Percentiles rank a stretch among this genome's conserved stretches.
Conservation (phyloP, 2,113 vertebrate species). For the Ardeotis arabs region DNA sequence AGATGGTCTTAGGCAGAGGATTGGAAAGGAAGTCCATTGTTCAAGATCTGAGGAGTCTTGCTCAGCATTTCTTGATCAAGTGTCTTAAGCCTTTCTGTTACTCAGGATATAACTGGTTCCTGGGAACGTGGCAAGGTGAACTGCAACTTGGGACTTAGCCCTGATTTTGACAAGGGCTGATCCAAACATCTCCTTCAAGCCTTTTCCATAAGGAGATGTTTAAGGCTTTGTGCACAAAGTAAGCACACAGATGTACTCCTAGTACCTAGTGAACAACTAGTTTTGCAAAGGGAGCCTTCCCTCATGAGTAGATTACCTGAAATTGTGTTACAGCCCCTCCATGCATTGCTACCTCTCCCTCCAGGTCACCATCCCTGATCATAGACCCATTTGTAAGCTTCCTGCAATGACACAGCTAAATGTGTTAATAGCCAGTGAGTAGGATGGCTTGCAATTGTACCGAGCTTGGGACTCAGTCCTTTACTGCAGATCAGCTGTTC, state of each 20-base stretch:
- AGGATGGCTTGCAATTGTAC: background rate
- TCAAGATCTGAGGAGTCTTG: background rate
- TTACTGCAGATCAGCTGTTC: background rate
- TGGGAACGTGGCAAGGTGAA: background rate
- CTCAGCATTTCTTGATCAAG: background rate
- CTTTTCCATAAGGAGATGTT: background rate
- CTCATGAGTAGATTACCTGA: background rate
- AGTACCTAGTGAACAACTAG: background rate
- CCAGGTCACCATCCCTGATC: background rate
- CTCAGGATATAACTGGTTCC: background rate
- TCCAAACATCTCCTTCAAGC: background rate
- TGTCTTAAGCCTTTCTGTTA: background rate
- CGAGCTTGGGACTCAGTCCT: background rate
- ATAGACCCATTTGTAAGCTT: background rate
- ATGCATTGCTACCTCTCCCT: background rate
- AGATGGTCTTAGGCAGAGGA: background rate
- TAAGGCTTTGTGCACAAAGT: background rate
- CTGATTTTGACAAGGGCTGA: background rate
- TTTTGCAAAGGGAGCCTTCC: background rate
- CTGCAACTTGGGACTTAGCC: background rate
- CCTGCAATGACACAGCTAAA: background rate
- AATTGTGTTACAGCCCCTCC: background rate
- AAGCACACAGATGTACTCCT: background rate
- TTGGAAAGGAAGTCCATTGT: background rate
- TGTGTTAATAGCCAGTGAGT: background rate